Conservation (phyloP, 1,140 invertebrate species). For the Metopolophium dirhodum region DNA sequence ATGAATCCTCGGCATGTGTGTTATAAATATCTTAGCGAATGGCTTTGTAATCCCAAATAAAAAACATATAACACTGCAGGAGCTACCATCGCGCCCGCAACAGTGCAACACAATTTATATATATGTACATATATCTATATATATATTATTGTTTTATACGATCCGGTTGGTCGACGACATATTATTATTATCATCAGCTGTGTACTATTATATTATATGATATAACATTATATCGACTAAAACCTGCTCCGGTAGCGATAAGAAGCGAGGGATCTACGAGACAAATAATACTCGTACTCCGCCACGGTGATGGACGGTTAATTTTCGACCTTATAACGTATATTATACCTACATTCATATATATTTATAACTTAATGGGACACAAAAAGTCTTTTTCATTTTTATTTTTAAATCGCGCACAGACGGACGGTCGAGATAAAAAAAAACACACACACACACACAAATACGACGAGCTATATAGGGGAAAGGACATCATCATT, state of each 20-base stretch:
- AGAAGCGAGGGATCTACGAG: neutral
- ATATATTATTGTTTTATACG: neutral
- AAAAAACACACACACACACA: neutral
- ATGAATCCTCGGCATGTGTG: neutral
- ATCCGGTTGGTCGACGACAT: neutral
- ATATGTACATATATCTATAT: neutral
- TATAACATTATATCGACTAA: neutral
- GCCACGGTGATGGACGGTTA: conserved; percentile 21
- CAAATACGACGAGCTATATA: neutral
- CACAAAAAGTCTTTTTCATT: conserved; percentile 32
- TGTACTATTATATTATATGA: too few species aligned
- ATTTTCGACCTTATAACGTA: neutral
- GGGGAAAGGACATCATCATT: neutral
- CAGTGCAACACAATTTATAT: neutral
- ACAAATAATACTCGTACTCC: too few species aligned
- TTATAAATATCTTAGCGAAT: neutral
- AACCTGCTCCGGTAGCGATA: neutral
- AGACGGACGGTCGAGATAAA: conserved; percentile 36
- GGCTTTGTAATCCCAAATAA: neutral
- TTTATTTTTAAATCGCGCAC: conserved; percentile 47
- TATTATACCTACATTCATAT: neutral
- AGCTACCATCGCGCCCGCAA: neutral
- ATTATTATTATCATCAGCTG: too few species aligned
- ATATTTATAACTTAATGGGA: neutral
- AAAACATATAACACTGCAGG: neutral